Percentiles rank a stretch among this genome's conserved stretches.
phyloP scores from a whole-genome alignment of 2,113 vertebrate genomes.

The Ivindomyrus marchei region DNA sequence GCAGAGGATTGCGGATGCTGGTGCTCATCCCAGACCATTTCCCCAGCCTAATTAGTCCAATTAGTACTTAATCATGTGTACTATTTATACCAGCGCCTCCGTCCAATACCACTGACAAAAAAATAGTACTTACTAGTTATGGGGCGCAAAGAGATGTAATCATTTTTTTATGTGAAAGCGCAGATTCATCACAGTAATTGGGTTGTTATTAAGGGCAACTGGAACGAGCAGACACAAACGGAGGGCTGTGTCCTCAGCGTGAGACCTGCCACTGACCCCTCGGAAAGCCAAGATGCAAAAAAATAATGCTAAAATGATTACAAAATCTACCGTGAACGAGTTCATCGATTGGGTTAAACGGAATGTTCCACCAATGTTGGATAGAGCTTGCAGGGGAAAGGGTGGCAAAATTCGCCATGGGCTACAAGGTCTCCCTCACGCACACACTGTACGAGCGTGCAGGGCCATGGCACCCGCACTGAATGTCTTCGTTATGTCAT shows the following conservation, averaged over 20 bases:
- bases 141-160: conserved; percentile 3
- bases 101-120: conserved; percentile 1
- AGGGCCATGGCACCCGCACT: background rate
- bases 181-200: conserved; percentile 4
- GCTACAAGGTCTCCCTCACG: no score
- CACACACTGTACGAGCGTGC: background rate
- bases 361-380: background rate
- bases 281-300: background rate
- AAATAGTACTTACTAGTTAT: conserved; percentile 2
- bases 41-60: background rate
- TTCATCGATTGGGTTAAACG: background rate
- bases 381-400: background rate
- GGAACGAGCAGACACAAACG: background rate
- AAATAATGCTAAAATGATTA: background rate
- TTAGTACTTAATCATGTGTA: conserved; percentile 8
- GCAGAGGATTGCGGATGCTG: background rate
- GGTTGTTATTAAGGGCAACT: background rate
- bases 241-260: background rate
- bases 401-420: background rate
- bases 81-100: background rate
- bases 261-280: background rate
- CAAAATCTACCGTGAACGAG: background rate
- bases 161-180: conserved; percentile 7
- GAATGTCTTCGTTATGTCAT: background rate
- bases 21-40: background rate